Evolutionary conservation across 2,888 invertebrate genomes (phyloP).

Genomic region (Lasioglossum malachurum): DNA sequence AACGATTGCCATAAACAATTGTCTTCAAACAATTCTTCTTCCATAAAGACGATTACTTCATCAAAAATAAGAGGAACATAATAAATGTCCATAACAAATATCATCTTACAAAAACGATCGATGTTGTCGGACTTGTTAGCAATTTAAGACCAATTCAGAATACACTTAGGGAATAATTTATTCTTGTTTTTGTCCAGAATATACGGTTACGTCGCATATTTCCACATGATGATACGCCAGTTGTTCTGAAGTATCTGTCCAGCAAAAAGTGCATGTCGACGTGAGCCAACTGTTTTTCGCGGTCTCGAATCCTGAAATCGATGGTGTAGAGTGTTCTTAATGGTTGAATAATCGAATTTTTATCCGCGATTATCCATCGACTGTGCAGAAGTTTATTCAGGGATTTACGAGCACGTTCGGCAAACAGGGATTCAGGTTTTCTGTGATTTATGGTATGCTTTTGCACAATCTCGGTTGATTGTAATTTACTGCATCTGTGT

Average conservation of each 20-base stretch:
- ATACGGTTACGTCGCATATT: not conserved
- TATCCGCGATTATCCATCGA: constrained; percentile 22
- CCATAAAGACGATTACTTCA: not conserved
- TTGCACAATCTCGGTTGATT: constrained; percentile 20
- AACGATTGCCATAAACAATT: not conserved
- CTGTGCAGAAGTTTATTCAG: not conserved
- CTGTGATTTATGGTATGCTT: constrained; percentile 17
- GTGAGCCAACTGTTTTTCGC: constrained; percentile 43
- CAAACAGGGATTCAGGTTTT: constrained; percentile 15
- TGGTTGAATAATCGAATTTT: constrained; percentile 45
- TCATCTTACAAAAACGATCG: not conserved
- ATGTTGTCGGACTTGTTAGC: not conserved
- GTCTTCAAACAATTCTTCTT: not conserved
- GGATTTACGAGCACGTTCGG: constrained; percentile 29
- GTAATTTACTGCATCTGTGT: not conserved
- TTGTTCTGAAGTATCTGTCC: not conserved
- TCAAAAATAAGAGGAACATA: not conserved
- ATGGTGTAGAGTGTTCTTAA: constrained; percentile 29
- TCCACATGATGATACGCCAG: not conserved
- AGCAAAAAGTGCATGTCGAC: constrained; percentile 1
- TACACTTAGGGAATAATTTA: not conserved
- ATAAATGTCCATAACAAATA: not conserved
- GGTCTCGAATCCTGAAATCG: not conserved
- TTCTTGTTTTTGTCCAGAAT: not conserved
- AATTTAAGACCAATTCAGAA: not conserved